Evolutionary conservation across 2,113 vertebrate genomes (phyloP).

Genomic region (Dasyornis broadbenti): DNA sequence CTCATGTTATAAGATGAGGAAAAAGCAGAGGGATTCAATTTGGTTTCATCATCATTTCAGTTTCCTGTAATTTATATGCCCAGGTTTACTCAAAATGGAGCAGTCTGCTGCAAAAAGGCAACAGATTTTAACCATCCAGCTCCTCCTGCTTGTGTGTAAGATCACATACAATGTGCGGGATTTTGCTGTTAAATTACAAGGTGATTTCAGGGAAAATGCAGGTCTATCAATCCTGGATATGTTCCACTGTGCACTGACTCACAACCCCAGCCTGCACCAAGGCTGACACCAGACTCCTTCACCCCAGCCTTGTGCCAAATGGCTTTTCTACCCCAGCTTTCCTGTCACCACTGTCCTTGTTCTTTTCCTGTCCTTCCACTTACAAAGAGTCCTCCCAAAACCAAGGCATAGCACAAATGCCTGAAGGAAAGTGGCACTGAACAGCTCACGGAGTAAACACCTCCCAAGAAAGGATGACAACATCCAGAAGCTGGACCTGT

Average conservation of each 20-base stretch:
- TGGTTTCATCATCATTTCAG: not conserved
- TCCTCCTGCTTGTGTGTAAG: not conserved
- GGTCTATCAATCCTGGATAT: rapidly evolving
- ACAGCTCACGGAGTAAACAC: not conserved
- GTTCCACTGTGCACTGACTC: not conserved
- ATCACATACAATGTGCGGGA: not conserved
- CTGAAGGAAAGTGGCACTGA: rapidly evolving
- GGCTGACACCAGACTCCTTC: not conserved
- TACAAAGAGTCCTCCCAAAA: not conserved
- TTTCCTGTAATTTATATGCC: not conserved
- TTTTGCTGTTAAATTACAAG: not conserved
- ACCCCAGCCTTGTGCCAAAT: not conserved
- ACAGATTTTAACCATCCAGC: not conserved
- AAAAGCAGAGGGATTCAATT: not conserved
- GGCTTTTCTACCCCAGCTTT: not conserved
- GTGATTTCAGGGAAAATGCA: not conserved
- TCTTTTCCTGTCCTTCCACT: not conserved
- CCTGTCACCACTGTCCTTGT: not conserved
- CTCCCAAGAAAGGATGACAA: rapidly evolving
- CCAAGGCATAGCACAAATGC: not conserved
- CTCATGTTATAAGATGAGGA: not conserved
- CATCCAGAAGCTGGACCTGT: not conserved
- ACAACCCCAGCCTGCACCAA: not conserved
- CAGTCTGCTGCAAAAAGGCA: not conserved
- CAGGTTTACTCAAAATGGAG: not conserved